Conservation (phyloP, 2,113 vertebrate genomes). For the Phaethornis superciliosus region DNA sequence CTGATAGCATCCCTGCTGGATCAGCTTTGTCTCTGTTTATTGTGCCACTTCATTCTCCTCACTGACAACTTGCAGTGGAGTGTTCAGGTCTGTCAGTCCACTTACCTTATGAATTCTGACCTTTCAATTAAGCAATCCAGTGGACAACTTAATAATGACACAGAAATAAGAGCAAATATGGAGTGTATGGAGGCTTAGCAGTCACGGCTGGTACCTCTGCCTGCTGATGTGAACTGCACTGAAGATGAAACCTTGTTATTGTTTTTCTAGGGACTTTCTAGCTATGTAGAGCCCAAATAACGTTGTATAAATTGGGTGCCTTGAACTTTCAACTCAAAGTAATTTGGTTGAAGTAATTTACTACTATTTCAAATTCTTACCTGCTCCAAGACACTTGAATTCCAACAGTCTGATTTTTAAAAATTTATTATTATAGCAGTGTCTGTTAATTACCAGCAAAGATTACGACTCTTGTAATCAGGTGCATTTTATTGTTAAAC, state of each 20-base stretch:
- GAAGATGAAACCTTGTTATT: not conserved
- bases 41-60: not conserved
- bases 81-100: not conserved
- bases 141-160: not conserved
- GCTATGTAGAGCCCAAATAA: not conserved
- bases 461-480: not conserved
- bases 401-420: not conserved
- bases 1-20: not conserved
- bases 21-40: not conserved
- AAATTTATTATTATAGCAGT: not conserved
- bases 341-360: not conserved
- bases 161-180: not conserved
- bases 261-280: not conserved
- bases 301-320: not conserved
- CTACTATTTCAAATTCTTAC: not conserved
- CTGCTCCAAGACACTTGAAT: not conserved
- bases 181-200: not conserved
- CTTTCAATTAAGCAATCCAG: not conserved
- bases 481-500: not conserved
- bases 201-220: not conserved
- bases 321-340: not conserved
- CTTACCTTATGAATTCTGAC: not conserved
- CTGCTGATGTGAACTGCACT: not conserved
- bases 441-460: not conserved
- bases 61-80: not conserved